Conservation (phyloP, 2,888 invertebrate genomes). For the Acrocera orbiculus region DNA sequence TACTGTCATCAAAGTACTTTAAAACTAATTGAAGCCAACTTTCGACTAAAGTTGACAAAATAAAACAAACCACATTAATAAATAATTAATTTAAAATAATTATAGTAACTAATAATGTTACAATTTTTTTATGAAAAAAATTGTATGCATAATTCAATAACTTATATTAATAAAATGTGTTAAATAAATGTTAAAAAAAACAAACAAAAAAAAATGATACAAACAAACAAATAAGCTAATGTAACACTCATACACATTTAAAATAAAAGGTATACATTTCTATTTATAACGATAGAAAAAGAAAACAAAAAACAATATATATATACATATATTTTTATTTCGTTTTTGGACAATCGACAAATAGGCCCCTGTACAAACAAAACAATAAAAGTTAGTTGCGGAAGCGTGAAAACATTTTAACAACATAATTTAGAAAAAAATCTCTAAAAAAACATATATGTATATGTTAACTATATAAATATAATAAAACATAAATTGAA, state of each 20-base stretch:
- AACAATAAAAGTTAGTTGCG: conserved; percentile 14
- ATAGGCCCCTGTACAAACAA: conserved; percentile 32
- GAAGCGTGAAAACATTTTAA: no score
- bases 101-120: no score
- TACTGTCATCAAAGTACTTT: neutral
- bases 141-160: conserved; percentile 10
- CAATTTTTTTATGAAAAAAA: no score
- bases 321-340: conserved; percentile 22
- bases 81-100: conserved; percentile 1
- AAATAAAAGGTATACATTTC: no score
- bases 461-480: no score
- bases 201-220: conserved; percentile 4
- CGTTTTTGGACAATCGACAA: conserved; percentile 34
- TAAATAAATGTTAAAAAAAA: conserved; percentile 11
- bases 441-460: neutral
- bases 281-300: no score
- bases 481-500: neutral
- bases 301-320: conserved; percentile 4
- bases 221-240: no score
- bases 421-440: neutral
- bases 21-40: conserved; percentile 8
- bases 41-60: conserved; percentile 2
- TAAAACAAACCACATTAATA: conserved; percentile 1
- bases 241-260: no score
- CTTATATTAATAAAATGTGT: neutral